Evolutionary conservation across 2,888 invertebrate genomes (phyloP), one percentile per base, ranked within the genome.

Genomic region (Pristionchus arcanus): DNA sequence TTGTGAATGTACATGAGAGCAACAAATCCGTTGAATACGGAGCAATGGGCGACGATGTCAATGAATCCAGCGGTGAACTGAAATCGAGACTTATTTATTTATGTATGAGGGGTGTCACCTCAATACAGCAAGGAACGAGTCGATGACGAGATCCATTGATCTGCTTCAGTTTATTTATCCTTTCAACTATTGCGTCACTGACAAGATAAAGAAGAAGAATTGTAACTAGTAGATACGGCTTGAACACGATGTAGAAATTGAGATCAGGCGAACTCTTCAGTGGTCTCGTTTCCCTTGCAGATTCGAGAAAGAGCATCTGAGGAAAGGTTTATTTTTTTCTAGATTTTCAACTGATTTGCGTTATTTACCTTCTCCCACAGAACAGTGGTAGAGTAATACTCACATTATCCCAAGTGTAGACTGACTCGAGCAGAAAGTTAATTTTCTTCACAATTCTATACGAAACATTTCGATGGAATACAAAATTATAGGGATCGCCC

Each of bases 271-370:
- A 77, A 21, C 21, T 42, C 31, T 42, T 37, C 13, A 77, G 74
- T 16, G 74, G 74, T 42, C 42, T n/a, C 1, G 21, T 37, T 9
- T 77, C 74, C 25, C 42, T 77, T 5, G 42, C n/a, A 2, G 42
- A 42, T 31, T 77, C 74, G 37, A 77, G 74, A 42, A 77, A 77
- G 37, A 77, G 11, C 74, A 77, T 77, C 74, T 77, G 74, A 42
- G 42, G 42, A 71, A 31, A 28, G 68, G 0, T 11, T 15, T 2
- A 0, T 13, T 3, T 34, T 71, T 7, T 13, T 15, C 3, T 71
- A 31, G 34, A 31, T 31, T 37, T 2, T 66, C 11, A 37, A 71
- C 5, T 0, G n/a, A 71, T 16, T n/a, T 71, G 31, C 2, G 2
- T 19, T 0, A 71, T 15, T 37, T 9, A 77, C 74, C 31, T 77